Evolutionary conservation across 2,797 vertebrate genomes (phyloP).

Genomic region (Carduelis carduelis): DNA sequence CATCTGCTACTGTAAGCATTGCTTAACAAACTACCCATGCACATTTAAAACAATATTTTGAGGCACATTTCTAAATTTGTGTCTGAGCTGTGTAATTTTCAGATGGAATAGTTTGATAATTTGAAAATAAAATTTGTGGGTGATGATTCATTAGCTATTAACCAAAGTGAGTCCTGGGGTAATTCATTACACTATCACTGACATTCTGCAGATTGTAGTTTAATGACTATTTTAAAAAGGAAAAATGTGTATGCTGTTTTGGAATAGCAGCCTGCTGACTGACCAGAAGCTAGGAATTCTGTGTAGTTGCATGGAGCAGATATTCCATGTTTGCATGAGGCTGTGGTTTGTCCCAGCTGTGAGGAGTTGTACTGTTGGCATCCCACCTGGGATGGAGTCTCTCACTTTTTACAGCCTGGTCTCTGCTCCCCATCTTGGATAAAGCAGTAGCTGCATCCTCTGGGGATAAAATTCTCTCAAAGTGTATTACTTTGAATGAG

Average conservation of each 20-base stretch:
- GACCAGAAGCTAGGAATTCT: neutral
- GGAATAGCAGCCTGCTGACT: neutral
- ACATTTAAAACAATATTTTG: slow-evolving; percentile 1
- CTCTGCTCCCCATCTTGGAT: neutral
- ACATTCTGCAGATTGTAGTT: neutral
- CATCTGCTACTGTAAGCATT: neutral
- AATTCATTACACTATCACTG: neutral
- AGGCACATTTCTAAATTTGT: neutral
- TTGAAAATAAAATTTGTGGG: neutral
- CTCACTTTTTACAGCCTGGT: neutral
- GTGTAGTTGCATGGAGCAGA: neutral
- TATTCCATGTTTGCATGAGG: neutral
- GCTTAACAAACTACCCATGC: neutral
- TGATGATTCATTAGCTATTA: neutral
- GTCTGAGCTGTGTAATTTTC: slow-evolving; percentile 5
- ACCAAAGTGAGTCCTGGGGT: neutral
- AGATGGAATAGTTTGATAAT: neutral
- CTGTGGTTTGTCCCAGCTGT: neutral
- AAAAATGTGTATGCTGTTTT: neutral
- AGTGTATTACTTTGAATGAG: neutral
- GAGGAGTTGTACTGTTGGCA: neutral
- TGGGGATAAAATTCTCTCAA: neutral
- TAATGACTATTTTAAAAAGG: neutral
- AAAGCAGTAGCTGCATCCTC: neutral
- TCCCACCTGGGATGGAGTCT: neutral